Conservation (phyloP, 2,888 invertebrate species). For the Nemotelus nigrinus region DNA sequence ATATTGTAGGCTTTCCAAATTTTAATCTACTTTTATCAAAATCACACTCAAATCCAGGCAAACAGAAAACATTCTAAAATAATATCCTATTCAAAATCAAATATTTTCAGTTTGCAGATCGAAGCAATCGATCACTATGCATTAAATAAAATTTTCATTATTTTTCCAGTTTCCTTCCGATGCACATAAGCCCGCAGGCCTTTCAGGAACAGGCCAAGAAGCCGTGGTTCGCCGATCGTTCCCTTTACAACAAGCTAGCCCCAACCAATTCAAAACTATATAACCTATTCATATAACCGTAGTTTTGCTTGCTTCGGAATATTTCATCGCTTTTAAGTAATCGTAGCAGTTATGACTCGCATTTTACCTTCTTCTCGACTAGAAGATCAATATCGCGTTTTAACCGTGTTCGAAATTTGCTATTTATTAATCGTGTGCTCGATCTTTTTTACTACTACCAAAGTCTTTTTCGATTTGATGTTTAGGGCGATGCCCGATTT, state of each 20-base stretch:
- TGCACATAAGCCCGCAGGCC: slow-evolving; percentile 36
- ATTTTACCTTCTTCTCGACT: slow-evolving; percentile 14
- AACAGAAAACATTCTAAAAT: no score
- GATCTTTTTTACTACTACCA: neutral
- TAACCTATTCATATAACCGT: slow-evolving; percentile 29
- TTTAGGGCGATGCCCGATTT: no score
- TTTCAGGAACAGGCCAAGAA: slow-evolving; percentile 34
- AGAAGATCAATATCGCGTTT: slow-evolving; percentile 12
- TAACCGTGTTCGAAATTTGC: neutral
- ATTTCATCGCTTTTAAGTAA: neutral
- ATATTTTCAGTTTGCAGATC: no score
- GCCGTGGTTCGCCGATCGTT: slow-evolving; percentile 22
- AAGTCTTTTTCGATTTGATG: no score
- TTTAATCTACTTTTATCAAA: no score
- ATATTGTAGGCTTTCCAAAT: no score
- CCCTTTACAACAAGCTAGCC: slow-evolving; percentile 12
- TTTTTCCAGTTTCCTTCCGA: slow-evolving; percentile 32
- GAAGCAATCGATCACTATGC: no score
- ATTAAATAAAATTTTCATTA: neutral
- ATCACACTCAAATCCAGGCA: no score
- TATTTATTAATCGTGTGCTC: neutral
- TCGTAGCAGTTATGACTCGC: slow-evolving; percentile 5
- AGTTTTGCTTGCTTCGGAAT: neutral
- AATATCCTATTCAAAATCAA: no score
- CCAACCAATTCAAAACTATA: slow-evolving; percentile 36